Conservation (phyloP, 1,140 invertebrate genomes). For the Plodia interpunctella region DNA sequence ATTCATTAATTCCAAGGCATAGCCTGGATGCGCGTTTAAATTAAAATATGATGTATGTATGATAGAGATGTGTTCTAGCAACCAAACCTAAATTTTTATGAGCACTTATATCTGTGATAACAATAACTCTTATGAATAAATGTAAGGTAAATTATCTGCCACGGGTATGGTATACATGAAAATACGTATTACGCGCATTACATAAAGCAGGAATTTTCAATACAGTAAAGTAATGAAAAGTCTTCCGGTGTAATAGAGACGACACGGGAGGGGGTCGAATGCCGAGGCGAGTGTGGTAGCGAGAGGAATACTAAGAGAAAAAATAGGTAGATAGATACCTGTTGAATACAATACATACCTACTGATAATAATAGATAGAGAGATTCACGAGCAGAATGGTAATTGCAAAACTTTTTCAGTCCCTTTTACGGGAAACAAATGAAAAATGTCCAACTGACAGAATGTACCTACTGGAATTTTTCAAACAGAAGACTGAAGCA, state of each 20-base stretch:
- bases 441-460: neutral
- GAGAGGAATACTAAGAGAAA: slow-evolving; percentile 30
- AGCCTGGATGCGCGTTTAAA: too few relatives aligned
- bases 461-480: neutral
- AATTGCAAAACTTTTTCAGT: slow-evolving; percentile 30
- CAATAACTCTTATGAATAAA: too few relatives aligned
- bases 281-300: slow-evolving; percentile 19
- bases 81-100: too few relatives aligned
- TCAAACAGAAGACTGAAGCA: neutral
- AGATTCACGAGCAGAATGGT: slow-evolving; percentile 16
- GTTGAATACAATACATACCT: slow-evolving; percentile 22
- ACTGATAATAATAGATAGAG: neutral
- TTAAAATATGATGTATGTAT: too few relatives aligned
- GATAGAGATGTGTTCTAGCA: too few relatives aligned
- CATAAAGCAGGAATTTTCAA: too few relatives aligned
- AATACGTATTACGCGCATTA: too few relatives aligned
- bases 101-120: too few relatives aligned
- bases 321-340: slow-evolving; percentile 23
- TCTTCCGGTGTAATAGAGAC: slow-evolving; percentile 9
- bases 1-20: too few relatives aligned
- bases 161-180: too few relatives aligned
- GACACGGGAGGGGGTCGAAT: slow-evolving; percentile 16
- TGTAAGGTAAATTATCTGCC: too few relatives aligned
- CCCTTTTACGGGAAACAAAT: slow-evolving; percentile 7
- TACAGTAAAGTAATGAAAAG: neutral